phyloP scores from a whole-genome alignment of 1,140 invertebrate genomes.

The Muscidifurax raptorellus region DNA sequence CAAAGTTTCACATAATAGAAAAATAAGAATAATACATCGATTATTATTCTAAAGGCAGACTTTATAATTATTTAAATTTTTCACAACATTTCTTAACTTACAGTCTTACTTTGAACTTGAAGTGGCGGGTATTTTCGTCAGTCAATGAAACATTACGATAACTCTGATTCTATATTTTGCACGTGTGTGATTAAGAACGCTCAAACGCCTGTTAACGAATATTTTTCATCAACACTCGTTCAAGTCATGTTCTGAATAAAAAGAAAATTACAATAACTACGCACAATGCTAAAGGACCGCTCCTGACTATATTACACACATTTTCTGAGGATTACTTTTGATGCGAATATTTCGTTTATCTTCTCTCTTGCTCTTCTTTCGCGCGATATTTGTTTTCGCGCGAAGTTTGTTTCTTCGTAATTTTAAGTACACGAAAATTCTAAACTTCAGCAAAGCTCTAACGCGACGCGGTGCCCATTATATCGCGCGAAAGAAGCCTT shows the following conservation, averaged over 20 bases:
- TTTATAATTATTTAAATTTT: slow-evolving; percentile 7
- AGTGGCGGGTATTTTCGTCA: not conserved
- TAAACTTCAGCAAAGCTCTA: too few species aligned
- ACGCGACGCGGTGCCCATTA: too few species aligned
- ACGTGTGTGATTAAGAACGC: not conserved
- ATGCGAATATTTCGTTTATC: not conserved
- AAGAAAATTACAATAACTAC: slow-evolving; percentile 3
- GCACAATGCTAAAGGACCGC: slow-evolving; percentile 1
- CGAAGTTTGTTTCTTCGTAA: too few species aligned
- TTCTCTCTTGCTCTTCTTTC: not conserved
- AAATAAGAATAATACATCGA: not conserved
- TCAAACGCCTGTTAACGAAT: not conserved
- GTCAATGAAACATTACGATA: not conserved
- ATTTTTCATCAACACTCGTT: not conserved
- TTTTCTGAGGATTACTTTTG: not conserved
- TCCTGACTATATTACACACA: slow-evolving; percentile 35
- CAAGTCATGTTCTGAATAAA: not conserved
- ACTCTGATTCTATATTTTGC: not conserved
- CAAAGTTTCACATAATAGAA: not conserved
- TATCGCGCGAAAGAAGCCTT: not conserved
- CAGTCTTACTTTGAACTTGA: slow-evolving; percentile 14
- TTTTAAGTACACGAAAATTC: too few species aligned
- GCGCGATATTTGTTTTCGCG: too few species aligned
- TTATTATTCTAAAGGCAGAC: slow-evolving; percentile 26
- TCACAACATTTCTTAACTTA: slow-evolving; percentile 1